Conservation (phyloP, 2,113 vertebrate genomes). For the Pelmatolapia mariae region DNA sequence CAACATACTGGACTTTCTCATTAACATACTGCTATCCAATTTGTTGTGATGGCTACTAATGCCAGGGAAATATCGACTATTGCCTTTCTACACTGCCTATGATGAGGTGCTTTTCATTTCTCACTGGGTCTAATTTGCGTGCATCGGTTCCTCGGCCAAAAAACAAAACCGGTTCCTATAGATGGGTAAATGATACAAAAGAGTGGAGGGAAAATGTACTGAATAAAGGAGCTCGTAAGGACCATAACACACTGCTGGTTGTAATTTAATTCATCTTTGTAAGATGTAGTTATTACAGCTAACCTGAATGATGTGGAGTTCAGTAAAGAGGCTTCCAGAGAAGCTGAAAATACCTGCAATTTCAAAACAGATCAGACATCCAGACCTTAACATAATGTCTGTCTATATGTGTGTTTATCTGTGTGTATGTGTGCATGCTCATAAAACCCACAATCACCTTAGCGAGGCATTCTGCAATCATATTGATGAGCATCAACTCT, state of each 20-base stretch:
- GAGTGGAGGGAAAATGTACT: not conserved
- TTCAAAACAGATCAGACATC: not conserved
- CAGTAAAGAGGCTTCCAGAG: not conserved
- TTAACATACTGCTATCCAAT: not conserved
- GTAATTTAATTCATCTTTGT: not conserved
- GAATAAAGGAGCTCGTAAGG: not conserved
- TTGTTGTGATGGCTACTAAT: not conserved
- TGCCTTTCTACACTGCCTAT: not conserved
- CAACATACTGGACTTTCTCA: not conserved
- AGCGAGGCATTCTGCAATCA: not conserved
- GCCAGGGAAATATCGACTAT: not conserved
- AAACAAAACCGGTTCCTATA: not conserved
- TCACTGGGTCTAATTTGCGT: not conserved
- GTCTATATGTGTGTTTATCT: fast-evolving
- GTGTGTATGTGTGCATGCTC: not conserved
- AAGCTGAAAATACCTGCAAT: not conserved
- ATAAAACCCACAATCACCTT: not conserved
- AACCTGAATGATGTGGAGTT: not conserved
- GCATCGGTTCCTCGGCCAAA: not conserved
- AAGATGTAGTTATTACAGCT: not conserved
- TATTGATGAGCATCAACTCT: not conserved
- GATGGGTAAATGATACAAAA: not conserved
- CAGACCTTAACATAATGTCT: not conserved
- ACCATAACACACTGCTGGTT: not conserved
- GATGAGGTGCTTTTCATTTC: not conserved